phyloP scores from a whole-genome alignment of 2,113 vertebrate species.

The Lasiurus cinereus region DNA sequence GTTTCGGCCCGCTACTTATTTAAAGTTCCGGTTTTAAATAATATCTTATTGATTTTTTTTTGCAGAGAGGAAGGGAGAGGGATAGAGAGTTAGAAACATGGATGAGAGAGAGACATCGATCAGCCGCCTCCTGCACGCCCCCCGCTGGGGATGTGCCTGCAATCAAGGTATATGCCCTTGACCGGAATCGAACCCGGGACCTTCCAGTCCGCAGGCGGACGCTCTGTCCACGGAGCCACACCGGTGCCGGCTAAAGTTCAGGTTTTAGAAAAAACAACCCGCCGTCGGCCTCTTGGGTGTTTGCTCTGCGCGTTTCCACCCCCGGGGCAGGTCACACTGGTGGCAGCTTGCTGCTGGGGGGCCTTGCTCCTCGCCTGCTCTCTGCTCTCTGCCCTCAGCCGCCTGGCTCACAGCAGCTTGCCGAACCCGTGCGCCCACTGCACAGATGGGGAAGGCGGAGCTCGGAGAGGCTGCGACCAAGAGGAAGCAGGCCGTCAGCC shows the following conservation, averaged over 20 bases:
- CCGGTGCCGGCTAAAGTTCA: background rate
- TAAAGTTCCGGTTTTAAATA: background rate
- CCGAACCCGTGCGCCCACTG: background rate
- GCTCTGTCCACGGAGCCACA: too few species aligned
- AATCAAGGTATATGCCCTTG: too few species aligned
- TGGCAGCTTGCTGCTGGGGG: background rate
- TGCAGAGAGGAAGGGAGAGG: too few species aligned
- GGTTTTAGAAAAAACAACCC: background rate
- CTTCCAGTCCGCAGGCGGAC: too few species aligned
- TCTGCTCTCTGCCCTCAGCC: background rate
- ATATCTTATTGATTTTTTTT: too few species aligned
- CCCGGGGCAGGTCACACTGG: background rate
- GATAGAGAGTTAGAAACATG: too few species aligned
- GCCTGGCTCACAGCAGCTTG: fast-evolving
- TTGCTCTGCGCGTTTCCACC: background rate
- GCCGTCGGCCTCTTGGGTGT: background rate
- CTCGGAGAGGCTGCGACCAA: background rate
- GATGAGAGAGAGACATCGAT: too few species aligned
- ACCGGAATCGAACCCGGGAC: too few species aligned
- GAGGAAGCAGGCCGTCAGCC: background rate
- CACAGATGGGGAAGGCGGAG: background rate
- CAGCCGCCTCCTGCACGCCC: too few species aligned
- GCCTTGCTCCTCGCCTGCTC: background rate
- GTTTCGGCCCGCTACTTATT: too few species aligned
- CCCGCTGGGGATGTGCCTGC: too few species aligned